These are phyloP conservation scores for Incurvaria masculella DNA, from an alignment of 2,888 invertebrate genomes.

Conservation along the genomic window DNA sequence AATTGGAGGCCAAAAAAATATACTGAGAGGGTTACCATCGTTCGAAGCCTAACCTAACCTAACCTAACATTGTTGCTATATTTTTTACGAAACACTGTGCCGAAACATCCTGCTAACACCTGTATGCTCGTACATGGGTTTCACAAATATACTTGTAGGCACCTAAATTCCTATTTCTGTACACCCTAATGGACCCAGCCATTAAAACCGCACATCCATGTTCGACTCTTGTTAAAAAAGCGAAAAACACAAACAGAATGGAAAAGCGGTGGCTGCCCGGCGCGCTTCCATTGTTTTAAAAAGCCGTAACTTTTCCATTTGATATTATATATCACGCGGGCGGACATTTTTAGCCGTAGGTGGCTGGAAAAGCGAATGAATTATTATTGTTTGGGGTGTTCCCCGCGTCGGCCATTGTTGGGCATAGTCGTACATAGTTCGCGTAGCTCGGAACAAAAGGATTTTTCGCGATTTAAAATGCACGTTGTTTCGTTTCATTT, in stretches of 20 bases:
- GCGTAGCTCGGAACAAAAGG: slow-evolving; percentile 38
- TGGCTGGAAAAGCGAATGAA: slow-evolving; percentile 54
- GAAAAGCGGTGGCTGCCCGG: slow-evolving; percentile 19
- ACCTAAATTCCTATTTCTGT: too few relatives aligned
- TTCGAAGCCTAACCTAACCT: slow-evolving; percentile 9
- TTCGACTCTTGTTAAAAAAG: slow-evolving; percentile 16
- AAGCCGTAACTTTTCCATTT: slow-evolving; percentile 51
- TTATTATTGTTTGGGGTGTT: slow-evolving; percentile 55
- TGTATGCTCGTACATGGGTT: too few relatives aligned
- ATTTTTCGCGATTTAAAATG: slow-evolving; percentile 54
- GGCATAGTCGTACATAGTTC: slow-evolving; percentile 9
- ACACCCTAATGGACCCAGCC: neutral
- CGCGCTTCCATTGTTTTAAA: slow-evolving; percentile 49
- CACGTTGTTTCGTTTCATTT: slow-evolving; percentile 52
- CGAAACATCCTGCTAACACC: too few relatives aligned
- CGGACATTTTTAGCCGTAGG: slow-evolving; percentile 57
- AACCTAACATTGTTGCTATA: too few relatives aligned
- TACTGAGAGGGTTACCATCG: too few relatives aligned
- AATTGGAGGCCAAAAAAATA: too few relatives aligned
- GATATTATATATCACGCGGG: slow-evolving; percentile 49
- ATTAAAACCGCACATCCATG: neutral
- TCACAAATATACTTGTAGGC: too few relatives aligned
- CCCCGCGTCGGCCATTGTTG: slow-evolving; percentile 39
- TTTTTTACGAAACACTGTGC: slow-evolving; percentile 32
- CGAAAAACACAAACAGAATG: slow-evolving; percentile 14